Evolutionary conservation across 2,113 vertebrate genomes (phyloP).

Genomic region (Prionailurus bengalensis): DNA sequence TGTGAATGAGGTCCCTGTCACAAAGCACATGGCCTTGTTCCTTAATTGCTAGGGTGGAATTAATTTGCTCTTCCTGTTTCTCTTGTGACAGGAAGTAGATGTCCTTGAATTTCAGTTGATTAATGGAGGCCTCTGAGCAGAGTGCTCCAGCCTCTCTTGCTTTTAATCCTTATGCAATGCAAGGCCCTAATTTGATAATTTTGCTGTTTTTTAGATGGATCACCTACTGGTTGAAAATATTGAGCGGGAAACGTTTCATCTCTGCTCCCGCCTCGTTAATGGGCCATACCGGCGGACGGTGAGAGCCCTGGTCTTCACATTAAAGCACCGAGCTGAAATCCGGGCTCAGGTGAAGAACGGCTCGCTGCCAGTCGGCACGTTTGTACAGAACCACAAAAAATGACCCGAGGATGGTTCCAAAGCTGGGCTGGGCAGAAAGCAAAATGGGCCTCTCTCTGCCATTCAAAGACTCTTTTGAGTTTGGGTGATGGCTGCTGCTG

Average conservation of each 20-base stretch:
- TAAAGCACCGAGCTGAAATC: constrained; percentile 94
- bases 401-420: constrained; percentile 80
- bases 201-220: constrained; percentile 92
- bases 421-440: constrained; percentile 51
- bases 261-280: constrained; percentile 94
- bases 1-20: constrained; percentile 86
- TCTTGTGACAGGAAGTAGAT: constrained; percentile 87
- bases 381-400: constrained; percentile 95
- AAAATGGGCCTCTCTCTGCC: constrained; percentile 34
- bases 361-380: constrained; percentile 86
- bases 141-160: constrained; percentile 83
- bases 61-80: constrained; percentile 91
- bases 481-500: constrained; percentile 55
- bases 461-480: constrained; percentile 76
- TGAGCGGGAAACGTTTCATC: constrained; percentile 96
- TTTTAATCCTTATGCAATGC: constrained; percentile 86
- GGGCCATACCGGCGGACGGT: constrained; percentile 93
- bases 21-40: constrained; percentile 87
- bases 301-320: constrained; percentile 95
- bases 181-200: constrained; percentile 89
- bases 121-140: constrained; percentile 87
- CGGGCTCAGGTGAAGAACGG: constrained; percentile 90
- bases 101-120: constrained; percentile 88
- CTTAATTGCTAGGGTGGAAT: constrained; percentile 90
- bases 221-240: constrained; percentile 96